Base-by-base conservation (phyloP, 2,888 invertebrate genomes). In the Caenorhabditis sp. region DNA sequence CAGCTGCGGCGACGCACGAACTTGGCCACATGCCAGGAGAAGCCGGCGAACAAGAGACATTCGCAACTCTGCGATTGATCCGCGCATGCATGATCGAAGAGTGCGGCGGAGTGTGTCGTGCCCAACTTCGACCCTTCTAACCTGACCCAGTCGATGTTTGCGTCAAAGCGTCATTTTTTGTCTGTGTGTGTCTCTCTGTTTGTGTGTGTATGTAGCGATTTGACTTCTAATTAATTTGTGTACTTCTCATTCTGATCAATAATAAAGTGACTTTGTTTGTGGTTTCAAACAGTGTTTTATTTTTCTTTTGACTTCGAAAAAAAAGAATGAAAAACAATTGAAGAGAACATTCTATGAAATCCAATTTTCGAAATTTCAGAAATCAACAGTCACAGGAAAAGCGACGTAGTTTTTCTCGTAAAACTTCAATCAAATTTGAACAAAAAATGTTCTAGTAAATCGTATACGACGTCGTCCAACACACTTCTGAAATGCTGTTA, bases 11-110 rank as follows among this genome's bases (percentile, higher is more conserved):
- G 49, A 84, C 84, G 6, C 86, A 87, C 74, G 84, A 86, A 66
- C 78, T 86, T 10, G 86, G 86, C 49, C 86, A 86, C 68, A 79
- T 86, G 71, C 86, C 86, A n/a, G 86, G 86, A 26, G 83, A 86
- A 66, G 86, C 84, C 17, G 86, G 86, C 12, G 86, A 86, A 58
- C 73, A 79, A 54, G 86, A 86, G 58, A 86, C 85, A 14, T 63
- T 86, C 70, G 86, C 86, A 21, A 86, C 86, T 6, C 72, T 86
- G 62, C 77, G 74, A 53, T 70, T 86, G 59, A 86, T 86, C 72
- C 78, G 86, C 19, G 81, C 81, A 19, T 86, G 86, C 69, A 86
- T 86, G 86, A 83, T 86, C 60, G 58, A 67, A 31, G 83, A 86
- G 51, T 86, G 86, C 69, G 57, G 78, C 17, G 66, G 58, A 19